Base-by-base conservation (phyloP, 2,888 invertebrate species). In the Scelioninae gen. 1 region DNA sequence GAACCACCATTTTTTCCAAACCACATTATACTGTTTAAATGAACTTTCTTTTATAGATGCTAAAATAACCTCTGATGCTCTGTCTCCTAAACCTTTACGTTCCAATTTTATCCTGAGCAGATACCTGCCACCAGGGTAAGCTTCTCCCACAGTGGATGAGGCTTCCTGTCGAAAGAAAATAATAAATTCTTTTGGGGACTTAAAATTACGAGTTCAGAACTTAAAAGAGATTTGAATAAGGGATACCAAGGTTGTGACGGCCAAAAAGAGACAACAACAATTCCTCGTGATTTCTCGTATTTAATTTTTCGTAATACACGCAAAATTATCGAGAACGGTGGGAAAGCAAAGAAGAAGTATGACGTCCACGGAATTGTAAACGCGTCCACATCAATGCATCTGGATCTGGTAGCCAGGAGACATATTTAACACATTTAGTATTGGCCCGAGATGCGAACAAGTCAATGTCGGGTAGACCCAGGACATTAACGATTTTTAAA, bases 121-220 rank as follows among this genome's bases (percentile, higher is more conserved):
- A 75, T 56, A n/a, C 65, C 65, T 34, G 51, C 60, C 71, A 6
- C 71, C 74, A 80, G 80, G 74, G 53, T 63, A 74, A 68, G 62
- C 1, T 31, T 56, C 40, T 49, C 38, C 63, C 74, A 56, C 9
- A 80, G 62, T 6, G 55, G 72, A 49, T 74, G 62, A 13, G 51
- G 55, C 38, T 82, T 13, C 16, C 55, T 82, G 15, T 66, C 38
- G 40, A 51, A 32, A 55, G 71, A 76, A 60, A 45, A 38, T 23
- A 60, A 60, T 11, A 65, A n/a, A 10, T 65, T 13, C n/a, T 63
- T 47, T 15, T 45, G n/a, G 15, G 76, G 68, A 23, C 68, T n/a
- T 1, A 77, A 60, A n/a, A 51, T 32, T 15, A 68, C 31, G 7
- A 53, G n/a, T 7, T 77, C 51, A 9, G 66, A 66, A 11, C 11